Evolutionary conservation across 2,888 invertebrate species (phyloP), one percentile per base, ranked within the genome.

Genomic region (Calameuta filiformis): DNA sequence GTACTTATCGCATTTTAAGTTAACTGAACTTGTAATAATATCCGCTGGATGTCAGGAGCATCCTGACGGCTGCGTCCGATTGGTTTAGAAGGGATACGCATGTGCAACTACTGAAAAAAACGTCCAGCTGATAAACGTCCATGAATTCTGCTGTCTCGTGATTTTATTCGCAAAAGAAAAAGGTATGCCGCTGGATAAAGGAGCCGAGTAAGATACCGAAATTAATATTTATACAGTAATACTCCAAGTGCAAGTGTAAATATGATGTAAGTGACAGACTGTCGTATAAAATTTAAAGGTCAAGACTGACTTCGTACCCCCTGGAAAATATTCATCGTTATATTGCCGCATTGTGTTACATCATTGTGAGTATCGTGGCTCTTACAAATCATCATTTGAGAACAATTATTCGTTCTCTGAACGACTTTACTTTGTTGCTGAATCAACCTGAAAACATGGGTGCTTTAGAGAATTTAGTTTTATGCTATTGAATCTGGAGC

Each of bases 341-440:
- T 76, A 76, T 75, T 68, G 73, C 56, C 69, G 73, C 37, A 34
- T 37, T 40, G 68, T 73, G 76, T 83, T 84, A 82, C 83, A 83
- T 84, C 83, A 84, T 80, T 81, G 84, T 84, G 80, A 84, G 84
- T 84, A 69, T 77, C 74, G 11, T n/a, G 74, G 40, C 31, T 75
- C 68, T 73, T 69, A 75, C 75, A 73, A 11, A 30, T 80, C n/a
- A 76, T 71, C 12, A 35, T n/a, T 69, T 33, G 15, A 40, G 23
- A 37, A 69, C 6, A 40, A 68, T 75, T n/a, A 11, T 69, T 76
- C 0, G 15, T 34, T 68, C 34, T 23, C 33, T 12, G 23, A 56
- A 23, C 23, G 9, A 9, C 23, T 56, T 56, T 23, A 23, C 9
- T 9, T 56, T 23, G 23, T 23, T 56, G 56, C 23, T 56, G 23